Evolutionary conservation across 2,888 invertebrate species (phyloP).

Genomic region (Criorhina ranunculi): DNA sequence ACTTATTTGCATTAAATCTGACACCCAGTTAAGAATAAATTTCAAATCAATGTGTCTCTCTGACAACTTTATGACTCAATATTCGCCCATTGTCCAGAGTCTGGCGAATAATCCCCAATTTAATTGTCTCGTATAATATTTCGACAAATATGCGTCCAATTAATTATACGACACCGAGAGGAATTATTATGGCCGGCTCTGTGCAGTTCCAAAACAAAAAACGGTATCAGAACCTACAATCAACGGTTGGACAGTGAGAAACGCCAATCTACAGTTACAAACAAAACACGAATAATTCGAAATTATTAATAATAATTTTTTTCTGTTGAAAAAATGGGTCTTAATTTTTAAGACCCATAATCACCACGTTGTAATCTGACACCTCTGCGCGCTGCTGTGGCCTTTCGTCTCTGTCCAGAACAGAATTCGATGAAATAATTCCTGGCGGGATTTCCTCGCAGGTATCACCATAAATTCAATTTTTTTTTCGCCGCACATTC

Average conservation of each 20-base stretch:
- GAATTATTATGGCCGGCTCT: constrained; percentile 56
- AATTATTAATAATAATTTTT: constrained; percentile 76
- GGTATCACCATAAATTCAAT: constrained; percentile 72
- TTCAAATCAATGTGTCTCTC: constrained; percentile 26
- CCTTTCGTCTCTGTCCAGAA: constrained; percentile 56
- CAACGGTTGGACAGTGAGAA: constrained; percentile 67
- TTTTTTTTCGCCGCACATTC: constrained; percentile 25
- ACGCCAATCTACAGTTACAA: constrained; percentile 69
- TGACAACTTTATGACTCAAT: constrained; percentile 71
- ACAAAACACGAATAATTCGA: constrained; percentile 73
- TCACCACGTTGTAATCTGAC: constrained; percentile 75
- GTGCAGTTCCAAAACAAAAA: constrained; percentile 25
- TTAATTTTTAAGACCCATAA: constrained; percentile 76
- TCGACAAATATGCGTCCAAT: constrained; percentile 76
- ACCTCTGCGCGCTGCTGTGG: constrained; percentile 58
- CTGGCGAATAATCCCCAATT: constrained; percentile 67
- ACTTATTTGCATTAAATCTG: constrained; percentile 72
- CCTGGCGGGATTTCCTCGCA: constrained; percentile 72
- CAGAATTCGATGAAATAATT: constrained; percentile 74
- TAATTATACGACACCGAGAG: constrained; percentile 66
- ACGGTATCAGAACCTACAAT: constrained; percentile 67
- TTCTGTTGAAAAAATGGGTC: constrained; percentile 27
- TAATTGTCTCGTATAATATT: constrained; percentile 76
- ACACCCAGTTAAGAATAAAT: constrained; percentile 61
- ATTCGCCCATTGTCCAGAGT: constrained; percentile 17